phyloP scores from a whole-genome alignment of 2,888 invertebrate species.

The Lasioglossum villosulum region DNA sequence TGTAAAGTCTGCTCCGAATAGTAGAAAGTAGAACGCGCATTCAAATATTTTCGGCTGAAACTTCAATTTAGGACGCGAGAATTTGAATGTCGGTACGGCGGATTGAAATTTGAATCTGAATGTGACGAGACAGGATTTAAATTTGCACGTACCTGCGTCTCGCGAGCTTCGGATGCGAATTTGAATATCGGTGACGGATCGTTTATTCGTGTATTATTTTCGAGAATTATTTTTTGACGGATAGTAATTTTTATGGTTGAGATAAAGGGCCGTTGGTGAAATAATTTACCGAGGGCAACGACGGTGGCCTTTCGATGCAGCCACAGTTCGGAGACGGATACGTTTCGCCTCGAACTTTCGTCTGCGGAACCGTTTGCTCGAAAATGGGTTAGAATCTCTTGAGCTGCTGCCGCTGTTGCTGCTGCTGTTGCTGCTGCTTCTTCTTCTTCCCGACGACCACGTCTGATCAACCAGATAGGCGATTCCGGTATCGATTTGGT shows the following conservation, averaged over 20 bases:
- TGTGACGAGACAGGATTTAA: not conserved
- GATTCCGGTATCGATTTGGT: slow-evolving; percentile 90
- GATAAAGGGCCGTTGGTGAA: not conserved
- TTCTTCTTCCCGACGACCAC: slow-evolving; percentile 82
- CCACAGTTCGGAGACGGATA: slow-evolving; percentile 75
- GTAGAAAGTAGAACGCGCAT: not conserved
- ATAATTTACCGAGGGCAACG: slow-evolving; percentile 63
- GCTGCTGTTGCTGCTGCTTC: slow-evolving; percentile 86
- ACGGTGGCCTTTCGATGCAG: slow-evolving; percentile 58
- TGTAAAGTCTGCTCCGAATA: not conserved
- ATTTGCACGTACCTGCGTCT: not conserved
- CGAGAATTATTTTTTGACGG: not conserved
- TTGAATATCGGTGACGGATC: not conserved
- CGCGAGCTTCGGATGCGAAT: not conserved
- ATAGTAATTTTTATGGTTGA: not conserved
- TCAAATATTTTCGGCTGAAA: not conserved
- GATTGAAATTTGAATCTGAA: not conserved
- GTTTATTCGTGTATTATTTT: not conserved
- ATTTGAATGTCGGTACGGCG: not conserved
- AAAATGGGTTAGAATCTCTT: slow-evolving; percentile 87
- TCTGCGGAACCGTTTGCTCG: slow-evolving; percentile 87
- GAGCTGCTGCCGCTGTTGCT: slow-evolving; percentile 87
- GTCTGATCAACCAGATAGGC: slow-evolving; percentile 87
- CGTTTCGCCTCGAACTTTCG: slow-evolving; percentile 85
- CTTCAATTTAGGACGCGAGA: not conserved